phyloP scores from a whole-genome alignment of 2,113 vertebrate genomes.

The Platichthys stellatus region DNA sequence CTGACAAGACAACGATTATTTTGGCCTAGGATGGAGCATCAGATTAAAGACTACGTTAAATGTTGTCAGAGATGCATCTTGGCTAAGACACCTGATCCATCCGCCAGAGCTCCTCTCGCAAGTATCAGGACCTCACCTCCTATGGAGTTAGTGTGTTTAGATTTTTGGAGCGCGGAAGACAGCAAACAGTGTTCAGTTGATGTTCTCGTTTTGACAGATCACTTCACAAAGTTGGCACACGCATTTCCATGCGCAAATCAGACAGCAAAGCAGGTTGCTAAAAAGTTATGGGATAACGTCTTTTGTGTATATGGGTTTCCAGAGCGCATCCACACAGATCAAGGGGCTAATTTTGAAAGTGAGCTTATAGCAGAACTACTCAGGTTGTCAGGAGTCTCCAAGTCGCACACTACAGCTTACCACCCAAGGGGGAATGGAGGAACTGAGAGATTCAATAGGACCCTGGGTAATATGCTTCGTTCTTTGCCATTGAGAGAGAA shows the following conservation, averaged over 20 bases:
- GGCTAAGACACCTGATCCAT: slow-evolving; percentile 1
- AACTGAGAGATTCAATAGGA: neutral
- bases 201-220: slow-evolving; percentile 11
- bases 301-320: slow-evolving; percentile 28
- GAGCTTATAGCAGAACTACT: slow-evolving; percentile 8
- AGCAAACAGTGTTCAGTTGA: neutral
- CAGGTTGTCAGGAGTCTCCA: neutral
- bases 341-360: slow-evolving; percentile 11
- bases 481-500: no score
- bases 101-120: neutral
- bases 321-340: neutral
- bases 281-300: slow-evolving; percentile 12
- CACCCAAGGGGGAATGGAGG: neutral
- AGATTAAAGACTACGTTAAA: neutral
- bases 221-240: slow-evolving; percentile 18
- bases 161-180: slow-evolving; percentile 21
- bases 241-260: slow-evolving; percentile 7
- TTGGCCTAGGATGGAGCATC: slow-evolving; percentile 4
- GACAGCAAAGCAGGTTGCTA: slow-evolving; percentile 9
- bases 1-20: slow-evolving; percentile 11
- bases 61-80: slow-evolving; percentile 12
- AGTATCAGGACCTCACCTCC: slow-evolving; percentile 15
- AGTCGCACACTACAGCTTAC: slow-evolving; percentile 11
- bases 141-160: slow-evolving; percentile 23
- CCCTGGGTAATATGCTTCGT: no score